Evolutionary conservation across 2,888 invertebrate species (phyloP).

Genomic region (Gastrophysa polygoni): DNA sequence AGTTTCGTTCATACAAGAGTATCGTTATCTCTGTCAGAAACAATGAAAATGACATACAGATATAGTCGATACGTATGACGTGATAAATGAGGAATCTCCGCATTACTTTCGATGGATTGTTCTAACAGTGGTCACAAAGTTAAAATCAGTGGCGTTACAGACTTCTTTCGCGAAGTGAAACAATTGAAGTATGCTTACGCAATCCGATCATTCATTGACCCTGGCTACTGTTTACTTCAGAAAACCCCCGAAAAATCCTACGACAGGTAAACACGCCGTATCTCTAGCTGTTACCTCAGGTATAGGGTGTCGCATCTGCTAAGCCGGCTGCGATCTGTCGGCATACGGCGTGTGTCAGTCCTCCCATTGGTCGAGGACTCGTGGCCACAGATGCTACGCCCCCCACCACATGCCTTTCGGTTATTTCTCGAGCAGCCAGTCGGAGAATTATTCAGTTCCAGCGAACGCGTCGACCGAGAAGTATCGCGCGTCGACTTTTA

Average conservation of each 20-base stretch:
- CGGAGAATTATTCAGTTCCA: constrained; percentile 41
- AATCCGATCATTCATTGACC: constrained; percentile 1
- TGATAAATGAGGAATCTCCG: too few species aligned
- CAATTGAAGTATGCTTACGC: too few species aligned
- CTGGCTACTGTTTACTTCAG: constrained; percentile 7
- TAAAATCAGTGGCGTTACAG: too few species aligned
- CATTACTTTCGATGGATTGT: too few species aligned
- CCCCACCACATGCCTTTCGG: constrained; percentile 37
- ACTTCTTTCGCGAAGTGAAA: too few species aligned
- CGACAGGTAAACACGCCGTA: constrained; percentile 39
- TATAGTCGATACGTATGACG: too few species aligned
- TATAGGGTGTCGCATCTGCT: constrained; percentile 53
- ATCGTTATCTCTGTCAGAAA: too few species aligned
- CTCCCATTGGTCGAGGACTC: constrained; percentile 65
- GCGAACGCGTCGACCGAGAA: background rate
- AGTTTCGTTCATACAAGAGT: too few species aligned
- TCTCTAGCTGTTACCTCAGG: constrained; percentile 35
- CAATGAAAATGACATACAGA: too few species aligned
- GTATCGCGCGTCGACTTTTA: background rate
- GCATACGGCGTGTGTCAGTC: constrained; percentile 64
- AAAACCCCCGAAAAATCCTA: constrained; percentile 16
- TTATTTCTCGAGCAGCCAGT: constrained; percentile 47
- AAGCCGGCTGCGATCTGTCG: constrained; percentile 51
- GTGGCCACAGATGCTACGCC: constrained; percentile 58
- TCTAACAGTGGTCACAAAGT: too few species aligned